Evolutionary conservation across 2,113 vertebrate species (phyloP).

Genomic region (Hippoglossus stenolepis): DNA sequence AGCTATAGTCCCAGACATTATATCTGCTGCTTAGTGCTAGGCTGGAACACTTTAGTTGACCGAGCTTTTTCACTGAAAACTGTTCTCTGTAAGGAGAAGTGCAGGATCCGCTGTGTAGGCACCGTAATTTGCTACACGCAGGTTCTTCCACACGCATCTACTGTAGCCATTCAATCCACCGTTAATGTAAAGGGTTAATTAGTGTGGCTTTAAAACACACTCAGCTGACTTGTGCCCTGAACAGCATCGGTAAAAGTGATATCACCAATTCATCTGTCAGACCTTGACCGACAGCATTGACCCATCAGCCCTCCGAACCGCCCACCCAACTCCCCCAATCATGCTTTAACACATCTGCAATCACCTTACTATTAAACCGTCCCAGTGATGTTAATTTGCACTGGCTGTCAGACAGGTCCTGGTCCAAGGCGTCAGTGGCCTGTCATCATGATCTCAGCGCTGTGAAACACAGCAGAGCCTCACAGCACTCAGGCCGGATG

Average conservation of each 20-base stretch:
- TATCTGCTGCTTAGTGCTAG: too few relatives aligned
- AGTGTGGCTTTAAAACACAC: neutral
- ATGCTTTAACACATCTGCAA: slow-evolving; percentile 5
- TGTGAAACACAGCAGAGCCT: slow-evolving; percentile 21
- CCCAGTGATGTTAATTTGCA: slow-evolving; percentile 22
- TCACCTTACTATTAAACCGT: slow-evolving; percentile 16
- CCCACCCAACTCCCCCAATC: neutral
- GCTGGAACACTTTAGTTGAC: too few relatives aligned
- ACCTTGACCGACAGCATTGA: neutral
- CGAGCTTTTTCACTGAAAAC: too few relatives aligned
- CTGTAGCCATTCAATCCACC: neutral
- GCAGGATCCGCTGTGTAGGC: too few relatives aligned
- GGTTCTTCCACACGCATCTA: too few relatives aligned
- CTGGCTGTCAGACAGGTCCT: slow-evolving; percentile 48
- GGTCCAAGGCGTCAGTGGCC: slow-evolving; percentile 32
- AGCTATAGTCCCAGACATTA: too few relatives aligned
- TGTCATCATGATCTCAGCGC: slow-evolving; percentile 40
- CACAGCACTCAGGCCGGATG: slow-evolving; percentile 14
- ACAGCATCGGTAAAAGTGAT: neutral
- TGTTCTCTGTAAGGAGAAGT: too few relatives aligned
- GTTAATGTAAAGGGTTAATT: neutral
- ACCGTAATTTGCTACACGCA: too few relatives aligned
- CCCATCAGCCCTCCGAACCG: neutral
- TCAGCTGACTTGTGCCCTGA: neutral
- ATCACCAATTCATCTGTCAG: neutral